Conservation (phyloP, 2,888 invertebrate species). For the Polietes domitor region DNA sequence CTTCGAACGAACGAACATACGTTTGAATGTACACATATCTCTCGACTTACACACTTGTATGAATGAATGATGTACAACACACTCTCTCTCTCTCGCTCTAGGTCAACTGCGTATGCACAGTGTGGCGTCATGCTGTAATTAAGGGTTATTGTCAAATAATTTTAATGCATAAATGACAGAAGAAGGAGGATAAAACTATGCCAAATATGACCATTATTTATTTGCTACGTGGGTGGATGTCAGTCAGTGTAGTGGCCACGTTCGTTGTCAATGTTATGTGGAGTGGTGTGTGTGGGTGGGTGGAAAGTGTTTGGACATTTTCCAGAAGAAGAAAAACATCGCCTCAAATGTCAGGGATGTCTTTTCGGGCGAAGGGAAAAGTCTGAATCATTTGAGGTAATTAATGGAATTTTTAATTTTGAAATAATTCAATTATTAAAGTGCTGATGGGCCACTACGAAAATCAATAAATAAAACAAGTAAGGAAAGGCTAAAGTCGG, state of each 20-base stretch:
- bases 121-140: slow-evolving; percentile 26
- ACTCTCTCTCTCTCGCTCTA: not conserved
- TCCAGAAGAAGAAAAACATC: too few species aligned
- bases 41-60: slow-evolving; percentile 14
- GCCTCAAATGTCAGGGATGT: too few species aligned
- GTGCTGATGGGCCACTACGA: too few species aligned
- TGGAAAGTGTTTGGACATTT: not conserved
- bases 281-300: not conserved
- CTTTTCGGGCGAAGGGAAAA: too few species aligned
- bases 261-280: not conserved
- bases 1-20: too few species aligned
- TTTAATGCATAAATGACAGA: not conserved
- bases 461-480: too few species aligned
- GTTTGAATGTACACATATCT: too few species aligned
- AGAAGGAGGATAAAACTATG: not conserved
- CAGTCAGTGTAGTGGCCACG: not conserved
- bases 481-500: too few species aligned
- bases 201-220: slow-evolving; percentile 15
- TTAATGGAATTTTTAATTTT: too few species aligned
- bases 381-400: too few species aligned
- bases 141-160: slow-evolving; percentile 26
- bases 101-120: not conserved
- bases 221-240: not conserved
- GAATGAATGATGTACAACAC: not conserved
- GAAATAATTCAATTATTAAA: too few species aligned